Evolutionary conservation across 2,888 invertebrate species (phyloP), one percentile per base, ranked within the genome.

Genomic region (Fabriciana adippe): DNA sequence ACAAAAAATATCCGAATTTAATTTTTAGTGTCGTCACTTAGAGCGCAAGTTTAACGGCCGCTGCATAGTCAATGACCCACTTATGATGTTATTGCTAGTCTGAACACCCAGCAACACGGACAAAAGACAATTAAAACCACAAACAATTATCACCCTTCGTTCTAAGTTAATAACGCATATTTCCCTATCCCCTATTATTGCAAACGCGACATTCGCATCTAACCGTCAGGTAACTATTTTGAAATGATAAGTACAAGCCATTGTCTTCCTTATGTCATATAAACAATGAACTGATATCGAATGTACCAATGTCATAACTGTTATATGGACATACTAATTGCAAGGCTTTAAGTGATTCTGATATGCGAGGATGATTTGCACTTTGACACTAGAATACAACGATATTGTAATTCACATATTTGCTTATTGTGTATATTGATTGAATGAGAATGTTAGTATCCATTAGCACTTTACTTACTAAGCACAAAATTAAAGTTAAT

Each of bases 11-110:
- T 41, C 11, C 35, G 2, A 41, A 41, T 11, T 41, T 11, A 8
- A 41, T 41, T 41, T 41, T 41, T 41, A 55, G 45, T 62, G 14
- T 55, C 61, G 21, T 67, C 41, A 60, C 66, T 53, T 14, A 11
- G 67, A 54, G 69, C 64, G 64, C 59, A 64, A 55, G 68, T 73
- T 71, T 70, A 67, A 72, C 69, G 67, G 54, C 59, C 64, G 66
- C 56, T 60, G 67, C 63, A 56, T 64, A 68, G 70, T 71, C 71
- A 67, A 65, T 73, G 53, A 64, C 68, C 70, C 51, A 64, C 67
- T 65, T 65, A 66, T 41, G 48, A 51, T 48, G 26, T 60, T 55
- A 70, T 60, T 55, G 50, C 35, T 8, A 41, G 35, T 41, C 48
- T 62, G 62, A 55, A 65, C 65, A 61, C 65, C 48, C n/a, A 13